These are phyloP conservation scores for Calephelis virginiensis DNA, from an alignment of 1,140 invertebrate species.

Conservation along the genomic window DNA sequence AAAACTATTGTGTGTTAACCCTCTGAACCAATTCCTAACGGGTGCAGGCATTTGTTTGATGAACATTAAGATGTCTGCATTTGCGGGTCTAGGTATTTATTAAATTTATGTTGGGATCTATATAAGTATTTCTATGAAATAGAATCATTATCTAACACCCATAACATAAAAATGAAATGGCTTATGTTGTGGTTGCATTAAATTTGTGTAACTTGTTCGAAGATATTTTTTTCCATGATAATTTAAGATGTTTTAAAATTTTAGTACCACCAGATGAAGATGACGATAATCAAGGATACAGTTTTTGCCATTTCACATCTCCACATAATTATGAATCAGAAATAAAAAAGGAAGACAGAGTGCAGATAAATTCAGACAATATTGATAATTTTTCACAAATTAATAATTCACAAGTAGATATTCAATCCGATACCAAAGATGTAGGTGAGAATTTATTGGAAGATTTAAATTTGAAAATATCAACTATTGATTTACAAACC, in stretches of 20 bases:
- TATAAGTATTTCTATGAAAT: too few species aligned
- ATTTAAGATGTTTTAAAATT: constrained; percentile 17
- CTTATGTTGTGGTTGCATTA: too few species aligned
- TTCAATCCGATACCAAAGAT: constrained; percentile 27
- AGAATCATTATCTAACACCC: too few species aligned
- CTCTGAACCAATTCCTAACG: too few species aligned
- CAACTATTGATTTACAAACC: constrained; percentile 37
- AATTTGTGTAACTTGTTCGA: too few species aligned
- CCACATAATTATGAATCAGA: constrained; percentile 33
- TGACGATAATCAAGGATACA: constrained; percentile 49
- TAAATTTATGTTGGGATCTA: too few species aligned
- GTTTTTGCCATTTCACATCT: constrained; percentile 51
- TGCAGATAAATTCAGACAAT: constrained; percentile 16
- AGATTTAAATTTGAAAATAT: constrained; percentile 71
- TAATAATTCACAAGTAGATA: constrained; percentile 4
- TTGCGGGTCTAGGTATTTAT: too few species aligned
- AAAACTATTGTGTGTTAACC: too few species aligned
- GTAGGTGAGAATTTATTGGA: constrained; percentile 52
- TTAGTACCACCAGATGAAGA: constrained; percentile 67
- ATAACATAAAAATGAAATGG: too few species aligned
- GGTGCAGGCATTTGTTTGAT: too few species aligned
- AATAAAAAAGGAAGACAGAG: constrained; percentile 26
- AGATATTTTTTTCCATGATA: neutral
- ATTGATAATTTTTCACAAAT: constrained; percentile 7
- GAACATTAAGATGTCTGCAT: too few species aligned